Evolutionary conservation across 2,888 invertebrate species (phyloP).

Genomic region (Cantharis rufa): DNA sequence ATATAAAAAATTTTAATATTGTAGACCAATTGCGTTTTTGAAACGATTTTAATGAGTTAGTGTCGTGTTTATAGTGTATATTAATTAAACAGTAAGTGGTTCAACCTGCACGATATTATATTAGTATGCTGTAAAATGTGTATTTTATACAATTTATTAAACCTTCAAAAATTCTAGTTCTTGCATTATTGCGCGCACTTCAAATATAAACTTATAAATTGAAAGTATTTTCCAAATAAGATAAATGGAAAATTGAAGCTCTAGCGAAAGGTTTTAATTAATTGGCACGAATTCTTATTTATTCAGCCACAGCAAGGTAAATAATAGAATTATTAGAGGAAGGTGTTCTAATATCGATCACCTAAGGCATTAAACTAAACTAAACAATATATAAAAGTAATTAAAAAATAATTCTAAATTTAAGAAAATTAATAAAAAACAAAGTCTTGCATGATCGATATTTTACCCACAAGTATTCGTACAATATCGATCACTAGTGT

Average conservation of each 20-base stretch:
- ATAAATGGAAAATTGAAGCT: not conserved
- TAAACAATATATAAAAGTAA: no score
- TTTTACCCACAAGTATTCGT: no score
- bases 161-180: not conserved
- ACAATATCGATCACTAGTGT: no score
- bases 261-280: not conserved
- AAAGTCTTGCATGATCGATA: no score
- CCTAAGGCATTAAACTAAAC: no score
- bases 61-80: not conserved
- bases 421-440: no score
- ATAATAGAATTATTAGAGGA: not conserved
- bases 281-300: not conserved
- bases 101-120: not conserved
- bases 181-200: not conserved
- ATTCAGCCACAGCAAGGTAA: not conserved
- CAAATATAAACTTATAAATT: not conserved
- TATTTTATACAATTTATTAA: not conserved
- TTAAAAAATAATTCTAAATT: no score
- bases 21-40: not conserved
- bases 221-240: not conserved
- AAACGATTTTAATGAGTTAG: not conserved
- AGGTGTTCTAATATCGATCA: no score
- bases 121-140: not conserved
- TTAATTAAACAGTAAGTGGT: not conserved
- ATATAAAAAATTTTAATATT: not conserved